These are phyloP conservation scores for Cirrhinus mrigala DNA, from an alignment of 2,797 vertebrate species.

Conservation along the genomic window DNA sequence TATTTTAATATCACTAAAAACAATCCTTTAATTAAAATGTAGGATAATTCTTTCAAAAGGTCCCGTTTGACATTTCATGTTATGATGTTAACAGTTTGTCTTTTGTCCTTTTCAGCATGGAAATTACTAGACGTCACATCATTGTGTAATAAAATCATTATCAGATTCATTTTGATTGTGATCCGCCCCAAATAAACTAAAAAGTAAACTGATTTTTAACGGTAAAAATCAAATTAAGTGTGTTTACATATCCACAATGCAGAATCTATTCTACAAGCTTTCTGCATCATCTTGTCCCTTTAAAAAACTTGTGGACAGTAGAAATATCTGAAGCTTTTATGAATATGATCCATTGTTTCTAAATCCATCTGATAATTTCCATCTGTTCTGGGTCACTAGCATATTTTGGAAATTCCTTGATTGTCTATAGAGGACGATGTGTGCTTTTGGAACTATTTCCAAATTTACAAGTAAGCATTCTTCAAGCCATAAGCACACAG, in stretches of 20 bases:
- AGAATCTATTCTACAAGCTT: background rate
- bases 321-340: slow-evolving; percentile 15
- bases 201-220: slow-evolving; percentile 8
- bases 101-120: background rate
- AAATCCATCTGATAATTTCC: slow-evolving; percentile 54
- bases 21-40: background rate
- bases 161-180: background rate
- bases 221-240: slow-evolving; percentile 6
- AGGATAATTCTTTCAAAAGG: background rate
- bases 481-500: slow-evolving; percentile 48
- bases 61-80: background rate
- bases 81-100: background rate
- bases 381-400: slow-evolving; percentile 54
- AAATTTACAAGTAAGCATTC: slow-evolving; percentile 49
- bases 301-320: background rate
- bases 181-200: background rate
- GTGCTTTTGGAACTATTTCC: slow-evolving; percentile 47
- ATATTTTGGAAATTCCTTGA: background rate
- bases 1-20: background rate
- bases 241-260: background rate
- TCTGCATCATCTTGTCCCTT: background rate
- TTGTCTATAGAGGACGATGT: slow-evolving; percentile 34
- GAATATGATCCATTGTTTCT: slow-evolving; percentile 51
- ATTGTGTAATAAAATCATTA: background rate
- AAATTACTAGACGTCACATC: background rate